Evolutionary conservation across 2,888 invertebrate species (phyloP).

Genomic region (Colostygia pectinataria): DNA sequence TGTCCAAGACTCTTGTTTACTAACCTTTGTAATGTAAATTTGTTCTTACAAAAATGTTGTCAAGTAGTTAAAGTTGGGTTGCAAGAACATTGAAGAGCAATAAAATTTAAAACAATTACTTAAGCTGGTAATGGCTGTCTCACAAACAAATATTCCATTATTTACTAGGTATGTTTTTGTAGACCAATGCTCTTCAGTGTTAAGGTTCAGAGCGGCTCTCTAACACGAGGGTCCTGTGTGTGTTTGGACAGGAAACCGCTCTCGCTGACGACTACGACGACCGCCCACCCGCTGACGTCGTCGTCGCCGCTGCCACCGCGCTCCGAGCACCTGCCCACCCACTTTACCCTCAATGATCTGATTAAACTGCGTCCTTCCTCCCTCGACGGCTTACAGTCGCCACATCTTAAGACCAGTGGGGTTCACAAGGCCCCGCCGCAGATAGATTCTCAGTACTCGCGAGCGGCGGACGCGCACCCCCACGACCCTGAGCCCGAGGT

Average conservation of each 20-base stretch:
- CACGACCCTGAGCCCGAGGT: slow-evolving; percentile 64
- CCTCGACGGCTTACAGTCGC: slow-evolving; percentile 76
- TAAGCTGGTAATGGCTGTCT: background rate
- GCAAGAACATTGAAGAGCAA: slow-evolving; percentile 15
- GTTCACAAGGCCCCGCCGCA: slow-evolving; percentile 81
- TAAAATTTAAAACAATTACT: background rate
- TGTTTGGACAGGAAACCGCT: slow-evolving; percentile 77
- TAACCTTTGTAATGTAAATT: slow-evolving; percentile 1
- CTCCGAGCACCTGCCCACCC: slow-evolving; percentile 79
- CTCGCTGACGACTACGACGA: slow-evolving; percentile 82
- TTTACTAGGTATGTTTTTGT: background rate
- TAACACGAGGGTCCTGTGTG: slow-evolving; percentile 66
- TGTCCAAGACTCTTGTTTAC: background rate
- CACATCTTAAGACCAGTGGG: slow-evolving; percentile 74
- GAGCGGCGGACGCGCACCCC: slow-evolving; percentile 73
- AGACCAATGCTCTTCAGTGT: slow-evolving; percentile 20
- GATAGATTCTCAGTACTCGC: slow-evolving; percentile 84
- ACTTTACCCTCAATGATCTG: slow-evolving; percentile 81
- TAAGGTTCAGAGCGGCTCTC: slow-evolving; percentile 47
- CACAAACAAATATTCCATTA: background rate
- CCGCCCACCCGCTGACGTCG: slow-evolving; percentile 80
- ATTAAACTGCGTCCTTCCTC: slow-evolving; percentile 80
- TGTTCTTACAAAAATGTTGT: background rate
- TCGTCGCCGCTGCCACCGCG: slow-evolving; percentile 81
- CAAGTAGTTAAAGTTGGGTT: slow-evolving; percentile 4